Evolutionary conservation across 2,888 invertebrate species (phyloP), one percentile per base, ranked within the genome.

Genomic region (Tetragonula carbonaria): DNA sequence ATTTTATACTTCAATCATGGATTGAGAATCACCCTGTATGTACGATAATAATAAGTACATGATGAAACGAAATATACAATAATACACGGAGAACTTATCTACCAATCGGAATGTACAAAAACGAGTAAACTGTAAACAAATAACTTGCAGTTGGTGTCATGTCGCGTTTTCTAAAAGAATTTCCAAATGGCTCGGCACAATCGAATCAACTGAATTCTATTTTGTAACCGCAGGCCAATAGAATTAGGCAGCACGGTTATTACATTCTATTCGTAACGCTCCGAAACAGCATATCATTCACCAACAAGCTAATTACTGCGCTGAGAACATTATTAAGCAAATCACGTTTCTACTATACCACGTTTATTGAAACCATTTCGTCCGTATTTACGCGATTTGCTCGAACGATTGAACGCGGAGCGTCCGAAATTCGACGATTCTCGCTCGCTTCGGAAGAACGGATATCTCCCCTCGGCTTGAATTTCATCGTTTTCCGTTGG

Each of bases 231-330:
- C 18, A 3, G 21, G 21, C 11, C 63, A 4, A 33, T 65, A 65
- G 21, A 59, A 57, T 59, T 59, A 5, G 38, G 38, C 2, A 38
- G 0, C 38, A 16, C 16, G 72, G 45, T 38, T 57, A 45, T 72
- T 57, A 72, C 18, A 23, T 23, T 38, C 33, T 21, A 23, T 13
- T 68, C 23, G 57, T 23, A 38, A 11, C n/a, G 71, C 53, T 21
- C 38, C 23, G 59, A 4, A 38, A 45, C 23, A 3, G 45, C 59
- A n/a, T 45, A 23, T 23, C 59, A 5, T 72, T 18, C 45, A 45
- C 13, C 72, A 14, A 33, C 13, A 50, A 59, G 45, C 45, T 59
- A 72, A 72, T 72, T 72, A 72, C 45, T 72, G 45, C 13, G 6
- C 13, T 23, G 18, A 5, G 5, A 2, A 50, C 23, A 23, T 72